A percentile compares a stretch with the other conserved stretches of the same genome.
Evolutionary conservation across 92 coral and sea anemone species (phyloP).

Genomic region (Zoanthus solanderi): DNA sequence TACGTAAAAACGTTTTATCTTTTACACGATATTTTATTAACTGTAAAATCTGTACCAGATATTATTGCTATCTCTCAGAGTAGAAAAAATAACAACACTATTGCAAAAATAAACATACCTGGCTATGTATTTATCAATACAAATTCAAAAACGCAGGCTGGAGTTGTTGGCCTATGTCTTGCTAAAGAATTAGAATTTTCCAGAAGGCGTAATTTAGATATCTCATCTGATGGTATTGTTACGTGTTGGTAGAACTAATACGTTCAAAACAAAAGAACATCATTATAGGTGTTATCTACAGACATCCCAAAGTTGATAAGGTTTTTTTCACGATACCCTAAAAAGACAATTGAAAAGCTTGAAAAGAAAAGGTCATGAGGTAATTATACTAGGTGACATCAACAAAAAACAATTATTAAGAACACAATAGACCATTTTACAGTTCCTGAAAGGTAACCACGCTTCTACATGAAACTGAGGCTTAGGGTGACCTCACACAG

Average conservation of each 20-base stretch:
- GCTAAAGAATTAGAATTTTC: conserved; percentile 50
- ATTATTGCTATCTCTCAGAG: conserved; percentile 56
- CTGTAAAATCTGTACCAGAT: conserved; percentile 53
- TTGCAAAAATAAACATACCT: conserved; percentile 55
- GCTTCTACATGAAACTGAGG: no score
- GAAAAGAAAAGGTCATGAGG: conserved; percentile 46
- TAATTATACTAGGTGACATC: conserved; percentile 56
- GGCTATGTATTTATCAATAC: conserved; percentile 63
- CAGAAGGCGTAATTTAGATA: conserved; percentile 59
- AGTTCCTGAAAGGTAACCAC: no score
- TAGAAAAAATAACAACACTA: conserved; percentile 51
- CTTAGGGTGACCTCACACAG: no score
- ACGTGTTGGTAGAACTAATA: conserved; percentile 62
- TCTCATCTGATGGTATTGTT: conserved; percentile 55
- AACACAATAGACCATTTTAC: no score
- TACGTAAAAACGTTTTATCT: conserved; percentile 31
- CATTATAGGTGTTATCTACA: conserved; percentile 1
- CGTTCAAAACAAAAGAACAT: conserved; percentile 58
- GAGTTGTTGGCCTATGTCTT: conserved; percentile 62
- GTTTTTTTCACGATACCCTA: conserved; percentile 26
- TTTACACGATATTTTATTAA: conserved; percentile 42
- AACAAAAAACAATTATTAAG: conserved; percentile 25
- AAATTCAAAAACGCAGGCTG: conserved; percentile 29
- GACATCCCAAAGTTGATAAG: conserved; percentile 42
- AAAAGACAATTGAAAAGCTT: conserved; percentile 39